These are phyloP conservation scores for Centropus bengalensis DNA, from an alignment of 2,113 vertebrate species.

Conservation along the genomic window DNA sequence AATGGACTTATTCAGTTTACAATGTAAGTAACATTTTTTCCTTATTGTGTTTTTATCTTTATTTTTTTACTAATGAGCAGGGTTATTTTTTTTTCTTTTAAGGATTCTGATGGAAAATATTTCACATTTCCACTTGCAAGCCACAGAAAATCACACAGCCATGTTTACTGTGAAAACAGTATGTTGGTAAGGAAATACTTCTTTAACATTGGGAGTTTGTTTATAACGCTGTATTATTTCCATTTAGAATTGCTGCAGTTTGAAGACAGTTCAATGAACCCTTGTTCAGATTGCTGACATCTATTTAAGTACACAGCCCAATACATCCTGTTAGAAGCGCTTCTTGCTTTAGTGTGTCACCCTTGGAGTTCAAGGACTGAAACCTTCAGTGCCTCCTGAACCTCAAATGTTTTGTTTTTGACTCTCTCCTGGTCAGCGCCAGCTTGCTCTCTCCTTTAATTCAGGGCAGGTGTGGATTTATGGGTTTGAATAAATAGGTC, in stretches of 20 bases:
- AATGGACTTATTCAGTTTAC: conserved; percentile 85
- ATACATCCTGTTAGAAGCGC: neutral
- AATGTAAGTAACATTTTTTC: conserved; percentile 80
- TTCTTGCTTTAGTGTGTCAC: neutral
- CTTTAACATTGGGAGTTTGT: neutral
- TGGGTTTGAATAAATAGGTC: neutral
- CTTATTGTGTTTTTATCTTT: neutral
- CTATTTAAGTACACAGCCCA: neutral
- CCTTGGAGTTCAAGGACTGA: neutral
- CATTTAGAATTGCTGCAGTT: neutral
- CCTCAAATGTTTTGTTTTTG: neutral
- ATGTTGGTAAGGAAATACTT: conserved; percentile 85
- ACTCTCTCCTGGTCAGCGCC: neutral
- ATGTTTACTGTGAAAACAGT: conserved; percentile 90
- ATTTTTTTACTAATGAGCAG: neutral
- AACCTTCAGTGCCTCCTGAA: neutral
- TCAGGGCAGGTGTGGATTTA: neutral
- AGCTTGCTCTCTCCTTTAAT: neutral
- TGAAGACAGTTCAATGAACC: neutral
- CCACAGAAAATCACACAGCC: conserved; percentile 88
- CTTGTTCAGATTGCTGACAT: neutral
- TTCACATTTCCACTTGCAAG: conserved; percentile 89
- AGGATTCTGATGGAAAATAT: conserved; percentile 88
- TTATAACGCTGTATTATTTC: neutral
- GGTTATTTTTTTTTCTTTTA: neutral